Evolutionary conservation across 2,888 invertebrate species (phyloP), one percentile per base, ranked within the genome.

Genomic region (Sphaeridia pumilis): DNA sequence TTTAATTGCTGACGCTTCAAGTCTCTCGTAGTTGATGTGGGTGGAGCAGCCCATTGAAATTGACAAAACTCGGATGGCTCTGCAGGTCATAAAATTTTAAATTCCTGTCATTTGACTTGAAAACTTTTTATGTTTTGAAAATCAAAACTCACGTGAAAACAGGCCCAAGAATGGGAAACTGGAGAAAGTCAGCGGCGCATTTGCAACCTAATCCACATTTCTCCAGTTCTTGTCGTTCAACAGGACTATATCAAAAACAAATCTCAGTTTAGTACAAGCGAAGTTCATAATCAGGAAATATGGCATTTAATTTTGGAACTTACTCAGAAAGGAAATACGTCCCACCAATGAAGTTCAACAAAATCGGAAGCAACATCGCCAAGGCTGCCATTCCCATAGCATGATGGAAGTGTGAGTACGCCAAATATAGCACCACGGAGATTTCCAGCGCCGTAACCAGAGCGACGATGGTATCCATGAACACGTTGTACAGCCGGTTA

Each of bases 341-440:
- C n/a, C 62, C 62, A n/a, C 64, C 64, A 7, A 64, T 57, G 44
- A 61, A 62, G 41, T 62, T 64, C 20, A 64, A 50, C 4, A 58
- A 24, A 14, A 64, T 52, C 10, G 64, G 64, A 20, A 57, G 55
- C 22, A 64, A 45, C 64, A 62, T 64, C 0, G 58, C 57, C n/a
- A 64, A 44, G 1, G 61, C 64, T 41, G 59, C 57, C 1, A 64
- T 45, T 12, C 57, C 58, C 35, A 41, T 48, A 1, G 41, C 25
- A 41, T 60, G 57, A 2, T 0, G 1, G 42, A 58, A 58, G 49
- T 64, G 64, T 35, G 31, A 38, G 10, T 46, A 20, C 0, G 60
- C 52, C 1, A 64, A 49, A 43, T 57, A 58, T 3, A 64, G 26
- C 5, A 64, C 64, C 2, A 64, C 46, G 1, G 46, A 52, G 25